Conservation (phyloP, 2,888 invertebrate species). For the Orgyia antiqua region DNA sequence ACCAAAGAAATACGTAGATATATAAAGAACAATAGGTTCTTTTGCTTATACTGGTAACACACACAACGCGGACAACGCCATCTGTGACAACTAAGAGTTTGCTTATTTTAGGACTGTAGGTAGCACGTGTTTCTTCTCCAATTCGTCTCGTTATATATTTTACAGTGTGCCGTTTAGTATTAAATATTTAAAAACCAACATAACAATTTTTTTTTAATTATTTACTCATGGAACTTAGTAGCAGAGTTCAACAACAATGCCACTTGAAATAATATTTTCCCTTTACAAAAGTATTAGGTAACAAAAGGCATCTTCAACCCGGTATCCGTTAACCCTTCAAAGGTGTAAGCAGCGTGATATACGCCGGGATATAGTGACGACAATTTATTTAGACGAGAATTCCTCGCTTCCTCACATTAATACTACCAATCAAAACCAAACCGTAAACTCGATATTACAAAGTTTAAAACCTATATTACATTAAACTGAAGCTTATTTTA, state of each 20-base stretch:
- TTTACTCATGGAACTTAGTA: too few relatives aligned
- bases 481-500: slow-evolving; percentile 11
- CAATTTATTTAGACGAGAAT: slow-evolving; percentile 58
- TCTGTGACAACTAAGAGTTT: too few relatives aligned
- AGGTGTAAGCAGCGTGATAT: slow-evolving; percentile 67
- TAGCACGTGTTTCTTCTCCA: too few relatives aligned
- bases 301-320: slow-evolving; percentile 5
- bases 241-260: background rate
- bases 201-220: too few relatives aligned
- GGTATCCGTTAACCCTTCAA: slow-evolving; percentile 36
- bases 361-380: slow-evolving; percentile 61
- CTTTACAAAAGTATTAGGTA: background rate
- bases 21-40: too few relatives aligned
- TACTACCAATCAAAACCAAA: slow-evolving; percentile 17
- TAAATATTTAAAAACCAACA: too few relatives aligned
- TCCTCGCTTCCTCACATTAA: slow-evolving; percentile 29
- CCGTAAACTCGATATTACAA: slow-evolving; percentile 4
- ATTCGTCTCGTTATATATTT: too few relatives aligned
- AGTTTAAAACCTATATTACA: slow-evolving; percentile 5
- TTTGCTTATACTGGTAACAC: too few relatives aligned
- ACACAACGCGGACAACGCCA: too few relatives aligned
- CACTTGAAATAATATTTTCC: slow-evolving; percentile 1
- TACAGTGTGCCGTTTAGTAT: too few relatives aligned
- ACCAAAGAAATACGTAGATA: too few relatives aligned
- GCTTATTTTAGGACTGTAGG: too few relatives aligned